Evolutionary conservation across 2,888 invertebrate genomes (phyloP), one percentile per base, ranked within the genome.

Genomic region (Tineola bisselliella): DNA sequence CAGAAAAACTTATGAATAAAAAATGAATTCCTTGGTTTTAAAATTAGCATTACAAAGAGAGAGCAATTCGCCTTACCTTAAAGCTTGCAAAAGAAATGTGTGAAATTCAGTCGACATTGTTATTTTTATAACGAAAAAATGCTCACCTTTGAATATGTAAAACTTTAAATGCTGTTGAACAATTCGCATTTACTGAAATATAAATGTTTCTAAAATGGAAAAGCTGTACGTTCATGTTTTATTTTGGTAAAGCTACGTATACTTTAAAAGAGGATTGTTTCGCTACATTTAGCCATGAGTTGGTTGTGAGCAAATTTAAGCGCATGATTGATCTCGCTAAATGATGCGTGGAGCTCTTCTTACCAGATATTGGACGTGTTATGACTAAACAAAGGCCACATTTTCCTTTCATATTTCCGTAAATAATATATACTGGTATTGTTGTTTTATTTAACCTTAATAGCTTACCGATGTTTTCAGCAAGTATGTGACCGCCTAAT

Each of bases 1-100:
- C 81, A 81, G 81, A 84, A 84, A 84, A 84, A 84, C 84, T 84
- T 84, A 84, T 84, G 86, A 87, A 87, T 87, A 86, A 84, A 84
- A 84, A 84, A 86, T 84, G 84, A 84, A 86, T 82, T 81, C 84
- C 84, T 82, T 82, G 81, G 84, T 84, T 84, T 84, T 82, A 79
- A 86, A 84, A 86, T 86, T 86, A 84, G 83, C 84, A 84, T 86
- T 75, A 84, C 84, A 84, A 84, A 84, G 84, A 80, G 76, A 58
- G 80, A 82, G 84, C 81, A 83, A 84, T 84, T 84, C 77, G 72
- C 81, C 77, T 60, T 83, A 83, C 82, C 82, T 82, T 79, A 73
- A 77, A 80, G 77, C 75, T 74, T 72, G 76, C 72, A 75, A 81
- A 83, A 80, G 80, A 79, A 76, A 80, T 81, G 58, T 58, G 30